Evolutionary conservation across 1,140 invertebrate genomes (phyloP), one percentile per base, ranked within the genome.

Genomic region (Calycopis cecrops): DNA sequence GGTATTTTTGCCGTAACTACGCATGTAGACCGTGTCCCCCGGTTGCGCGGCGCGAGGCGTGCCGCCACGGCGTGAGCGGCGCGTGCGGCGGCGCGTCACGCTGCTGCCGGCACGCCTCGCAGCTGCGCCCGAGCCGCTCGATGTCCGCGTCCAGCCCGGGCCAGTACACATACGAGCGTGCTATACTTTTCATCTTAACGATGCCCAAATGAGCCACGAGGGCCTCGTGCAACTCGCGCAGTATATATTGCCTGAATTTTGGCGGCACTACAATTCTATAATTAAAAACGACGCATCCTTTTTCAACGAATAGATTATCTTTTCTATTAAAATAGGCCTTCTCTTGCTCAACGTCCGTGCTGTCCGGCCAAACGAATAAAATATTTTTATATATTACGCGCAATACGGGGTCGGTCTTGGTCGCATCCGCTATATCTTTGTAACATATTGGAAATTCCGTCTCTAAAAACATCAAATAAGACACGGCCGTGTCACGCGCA

Each of bases 191-290:
- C 51, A 35, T 70, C 60, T 17, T 62, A 55, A 16, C 54, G 56
- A 40, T 67, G 67, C 1, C 65, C 35, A 52, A 67, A 69, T 37
- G 50, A 6, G 52, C 21, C 3, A 71, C 12, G 35, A 78, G 0
- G 77, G 71, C 68, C 8, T 65, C 57, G 62, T 90, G 88, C 9
- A 90, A 58, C 44, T 82, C 62, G 21, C 73, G 50, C 12, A 89
- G 52, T 18, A 88, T 58, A 33, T 65, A 11, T 35, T 56, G 12
- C 35, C 63, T 63, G 9, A 84, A 57, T 14, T 9, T 54, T 18
- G 37, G 6, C 3, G 88, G 88, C 35, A 89, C 67, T 4, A 89
- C 61, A 4, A 85, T 66, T 35, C 80, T 54, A 50, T 70, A 62
- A 9, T 69, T 69, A 57, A 65, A 80, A 11, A 71, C 51, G 35